phyloP scores from a whole-genome alignment of 1,140 invertebrate genomes.

The Lasioglossum albipes region DNA sequence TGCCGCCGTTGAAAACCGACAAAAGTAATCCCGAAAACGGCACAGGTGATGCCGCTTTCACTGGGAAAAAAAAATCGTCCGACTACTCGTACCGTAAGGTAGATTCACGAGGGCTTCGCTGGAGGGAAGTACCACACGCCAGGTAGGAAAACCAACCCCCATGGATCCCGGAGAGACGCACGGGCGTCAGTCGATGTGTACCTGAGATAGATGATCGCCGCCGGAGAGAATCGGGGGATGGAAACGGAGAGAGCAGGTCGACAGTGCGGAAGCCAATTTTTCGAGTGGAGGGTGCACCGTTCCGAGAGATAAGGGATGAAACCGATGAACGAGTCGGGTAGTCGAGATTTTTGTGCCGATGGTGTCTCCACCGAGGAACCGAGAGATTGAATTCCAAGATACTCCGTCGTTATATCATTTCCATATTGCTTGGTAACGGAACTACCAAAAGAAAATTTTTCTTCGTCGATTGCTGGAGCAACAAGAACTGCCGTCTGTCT shows the following conservation, averaged over 20 bases:
- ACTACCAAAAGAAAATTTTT: no score
- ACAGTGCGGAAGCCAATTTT: slow-evolving; percentile 56
- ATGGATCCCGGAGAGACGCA: slow-evolving; percentile 18
- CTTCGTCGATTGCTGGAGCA: no score
- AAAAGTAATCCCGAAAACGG: slow-evolving; percentile 77
- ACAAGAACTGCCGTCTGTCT: no score
- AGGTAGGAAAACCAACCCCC: slow-evolving; percentile 54
- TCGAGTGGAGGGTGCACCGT: slow-evolving; percentile 54
- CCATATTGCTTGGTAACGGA: no score
- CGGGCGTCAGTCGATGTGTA: slow-evolving; percentile 28
- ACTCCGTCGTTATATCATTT: neutral
- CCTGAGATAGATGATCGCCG: slow-evolving; percentile 55
- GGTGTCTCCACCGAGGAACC: neutral
- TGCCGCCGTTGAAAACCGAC: slow-evolving; percentile 67
- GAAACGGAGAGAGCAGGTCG: slow-evolving; percentile 34
- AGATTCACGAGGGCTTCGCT: neutral
- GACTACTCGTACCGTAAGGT: slow-evolving; percentile 22
- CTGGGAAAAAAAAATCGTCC: slow-evolving; percentile 63
- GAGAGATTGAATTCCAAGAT: neutral
- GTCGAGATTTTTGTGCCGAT: slow-evolving; percentile 38
- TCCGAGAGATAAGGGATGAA: slow-evolving; percentile 31
- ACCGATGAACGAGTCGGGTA: slow-evolving; percentile 46
- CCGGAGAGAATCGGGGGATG: neutral
- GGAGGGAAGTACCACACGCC: slow-evolving; percentile 5
- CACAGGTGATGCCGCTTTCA: slow-evolving; percentile 76